Conservation (phyloP, 2,113 vertebrate genomes). For the Varanus komodoensis region DNA sequence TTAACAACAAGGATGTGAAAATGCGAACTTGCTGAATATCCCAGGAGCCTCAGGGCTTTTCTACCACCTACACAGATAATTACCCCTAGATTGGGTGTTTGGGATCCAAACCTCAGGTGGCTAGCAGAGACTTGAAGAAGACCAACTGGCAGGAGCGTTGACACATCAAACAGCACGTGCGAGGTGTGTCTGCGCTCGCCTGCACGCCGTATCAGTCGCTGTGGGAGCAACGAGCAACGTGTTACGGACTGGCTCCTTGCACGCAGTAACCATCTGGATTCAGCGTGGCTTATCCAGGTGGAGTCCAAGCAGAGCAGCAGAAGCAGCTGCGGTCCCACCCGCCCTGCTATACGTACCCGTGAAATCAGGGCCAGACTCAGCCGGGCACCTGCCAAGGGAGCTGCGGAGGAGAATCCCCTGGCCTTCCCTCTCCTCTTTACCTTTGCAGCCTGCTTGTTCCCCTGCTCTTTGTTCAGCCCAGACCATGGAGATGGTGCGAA, state of each 20-base stretch:
- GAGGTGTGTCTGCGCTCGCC: constrained; percentile 33
- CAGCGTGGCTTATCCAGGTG: rapidly evolving
- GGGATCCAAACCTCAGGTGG: constrained; percentile 61
- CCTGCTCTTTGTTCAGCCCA: too few relatives aligned
- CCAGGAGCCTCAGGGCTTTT: constrained; percentile 55
- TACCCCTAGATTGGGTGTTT: constrained; percentile 60
- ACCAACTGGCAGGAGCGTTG: constrained; percentile 24
- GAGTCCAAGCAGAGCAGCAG: background rate
- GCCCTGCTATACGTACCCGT: background rate
- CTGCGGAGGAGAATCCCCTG: too few relatives aligned
- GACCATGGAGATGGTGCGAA: too few relatives aligned
- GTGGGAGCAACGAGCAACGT: background rate
- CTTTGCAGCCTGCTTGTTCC: too few relatives aligned
- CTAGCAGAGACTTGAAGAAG: constrained; percentile 70
- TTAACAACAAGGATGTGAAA: constrained; percentile 54
- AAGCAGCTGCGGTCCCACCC: background rate
- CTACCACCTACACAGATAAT: constrained; percentile 67
- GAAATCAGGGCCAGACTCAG: background rate
- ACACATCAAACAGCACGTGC: constrained; percentile 43
- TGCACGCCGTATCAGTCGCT: constrained; percentile 6
- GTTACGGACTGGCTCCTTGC: constrained; percentile 21
- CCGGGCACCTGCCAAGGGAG: too few relatives aligned
- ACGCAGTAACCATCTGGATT: constrained; percentile 6
- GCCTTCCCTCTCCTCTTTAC: too few relatives aligned
- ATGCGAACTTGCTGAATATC: constrained; percentile 66